Evolutionary conservation across 2,888 invertebrate species (phyloP).

Genomic region (Holacanthella duospinosa): DNA sequence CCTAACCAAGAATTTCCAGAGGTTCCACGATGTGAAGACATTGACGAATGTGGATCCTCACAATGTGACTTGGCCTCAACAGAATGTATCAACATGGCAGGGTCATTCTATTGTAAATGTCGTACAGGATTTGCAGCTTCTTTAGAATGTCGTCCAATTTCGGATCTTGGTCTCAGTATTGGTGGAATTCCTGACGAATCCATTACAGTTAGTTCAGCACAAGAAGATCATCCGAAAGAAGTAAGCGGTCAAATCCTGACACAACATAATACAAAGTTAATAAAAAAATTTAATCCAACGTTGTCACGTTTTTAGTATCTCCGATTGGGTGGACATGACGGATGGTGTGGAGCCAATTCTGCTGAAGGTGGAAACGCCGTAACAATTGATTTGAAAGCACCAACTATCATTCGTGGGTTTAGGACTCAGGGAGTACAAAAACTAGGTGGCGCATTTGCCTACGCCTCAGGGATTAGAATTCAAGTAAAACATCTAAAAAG

Average conservation of each 20-base stretch:
- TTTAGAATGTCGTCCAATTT: conserved; percentile 78
- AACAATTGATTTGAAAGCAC: conserved; percentile 72
- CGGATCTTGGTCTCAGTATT: conserved; percentile 75
- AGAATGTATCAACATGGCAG: conserved; percentile 77
- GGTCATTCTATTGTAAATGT: conserved; percentile 75
- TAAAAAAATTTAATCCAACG: neutral
- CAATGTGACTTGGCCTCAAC: conserved; percentile 85
- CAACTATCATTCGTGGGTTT: conserved; percentile 79
- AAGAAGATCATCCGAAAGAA: conserved; percentile 69
- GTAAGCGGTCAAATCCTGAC: conserved; percentile 48
- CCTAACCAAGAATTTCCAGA: conserved; percentile 60
- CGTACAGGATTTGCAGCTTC: conserved; percentile 70
- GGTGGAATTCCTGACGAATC: conserved; percentile 84
- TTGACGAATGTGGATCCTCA: conserved; percentile 78
- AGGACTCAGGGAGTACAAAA: conserved; percentile 78
- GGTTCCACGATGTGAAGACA: conserved; percentile 72
- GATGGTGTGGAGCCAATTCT: conserved; percentile 80
- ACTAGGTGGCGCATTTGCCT: conserved; percentile 70
- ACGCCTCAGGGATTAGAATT: conserved; percentile 78
- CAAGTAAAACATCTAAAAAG: conserved; percentile 40
- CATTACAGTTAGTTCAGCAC: conserved; percentile 70
- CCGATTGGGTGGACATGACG: conserved; percentile 59
- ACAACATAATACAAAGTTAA: neutral
- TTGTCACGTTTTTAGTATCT: conserved; percentile 55
- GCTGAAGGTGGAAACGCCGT: conserved; percentile 85